Percentiles rank a stretch among this genome's conserved stretches.
These are phyloP conservation scores for Manacus vitellinus DNA, from an alignment of 2,113 vertebrate genomes.

Conservation along the genomic window DNA sequence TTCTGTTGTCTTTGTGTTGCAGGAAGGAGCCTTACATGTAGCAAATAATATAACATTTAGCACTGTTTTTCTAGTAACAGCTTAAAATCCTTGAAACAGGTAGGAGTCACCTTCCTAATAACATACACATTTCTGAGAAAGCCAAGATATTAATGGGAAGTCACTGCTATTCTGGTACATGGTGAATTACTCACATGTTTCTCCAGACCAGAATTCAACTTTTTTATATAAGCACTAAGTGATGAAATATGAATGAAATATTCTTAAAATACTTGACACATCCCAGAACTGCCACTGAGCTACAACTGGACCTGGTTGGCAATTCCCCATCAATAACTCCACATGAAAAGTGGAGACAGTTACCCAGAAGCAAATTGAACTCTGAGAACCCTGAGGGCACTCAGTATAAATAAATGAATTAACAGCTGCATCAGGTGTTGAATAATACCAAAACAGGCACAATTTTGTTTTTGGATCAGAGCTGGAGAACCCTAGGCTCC, in stretches of 20 bases:
- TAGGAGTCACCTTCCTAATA: neutral
- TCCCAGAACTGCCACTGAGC: neutral
- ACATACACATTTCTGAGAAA: neutral
- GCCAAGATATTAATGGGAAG: neutral
- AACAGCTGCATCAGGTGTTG: neutral
- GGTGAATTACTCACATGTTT: neutral
- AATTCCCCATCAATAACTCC: neutral
- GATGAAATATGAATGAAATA: neutral
- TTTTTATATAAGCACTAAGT: neutral
- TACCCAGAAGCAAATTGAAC: neutral
- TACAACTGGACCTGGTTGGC: neutral
- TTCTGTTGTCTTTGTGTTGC: neutral
- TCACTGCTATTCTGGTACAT: neutral
- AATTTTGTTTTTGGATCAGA: neutral
- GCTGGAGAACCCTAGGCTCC: neutral
- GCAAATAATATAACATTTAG: neutral
- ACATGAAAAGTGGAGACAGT: neutral
- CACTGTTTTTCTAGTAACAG: neutral
- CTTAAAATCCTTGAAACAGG: neutral
- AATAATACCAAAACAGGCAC: neutral
- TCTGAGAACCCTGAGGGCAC: neutral
- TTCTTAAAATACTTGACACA: neutral
- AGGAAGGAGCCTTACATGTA: neutral
- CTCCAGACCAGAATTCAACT: neutral
- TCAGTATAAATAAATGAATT: neutral